Base-by-base conservation (phyloP, 1,140 invertebrate species). In the Antheraea mylitta region DNA sequence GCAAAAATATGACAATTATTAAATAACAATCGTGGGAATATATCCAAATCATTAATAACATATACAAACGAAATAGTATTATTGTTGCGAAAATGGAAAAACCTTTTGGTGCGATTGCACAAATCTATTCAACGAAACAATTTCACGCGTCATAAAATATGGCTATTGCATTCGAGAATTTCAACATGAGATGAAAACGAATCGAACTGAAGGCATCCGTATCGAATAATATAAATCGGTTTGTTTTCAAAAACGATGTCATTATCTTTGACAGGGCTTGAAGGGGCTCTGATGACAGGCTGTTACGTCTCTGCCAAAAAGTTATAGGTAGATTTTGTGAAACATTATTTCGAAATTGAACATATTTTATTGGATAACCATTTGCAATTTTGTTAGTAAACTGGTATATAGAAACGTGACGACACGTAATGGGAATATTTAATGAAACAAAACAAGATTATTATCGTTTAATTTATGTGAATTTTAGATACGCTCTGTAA, bases 101-200 rank as follows among this genome's bases (percentile, higher is more conserved):
- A 89, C 80, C 82, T 71, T 74, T 73, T 78, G 72, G 11, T 53
- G 45, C 45, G 45, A 11, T 53, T 53, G 45, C 45, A 53, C 45
- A 81, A 79, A 80, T 79, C 73, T 76, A 78, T 79, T 85, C 81
- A 88, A 88, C 80, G 71, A 69, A 81, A 82, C 86, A 81, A 90
- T 90, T 90, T 90, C 84, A 90, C 83, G 88, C 81, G 77, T 80
- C 86, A 90, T 90, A 90, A 89, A 89, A 83, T 82, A 86, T 79
- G 74, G 70, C 71, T 72, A 76, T 65, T 76, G 74, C 69, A 80
- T 84, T 80, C 74, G 76, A 82, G 81, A 79, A 81, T 78, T 81
- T 77, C 79, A 79, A 84, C 70, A 67, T 76, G 76, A 80, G 80
- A 83, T 76, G 77, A 76, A 82, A 81, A 75, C 73, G 79, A 77